A percentile compares a stretch with the other conserved stretches of the same genome.
These are phyloP conservation scores for Phaonia tiefii DNA, from an alignment of 2,888 invertebrate genomes.

Conservation along the genomic window DNA sequence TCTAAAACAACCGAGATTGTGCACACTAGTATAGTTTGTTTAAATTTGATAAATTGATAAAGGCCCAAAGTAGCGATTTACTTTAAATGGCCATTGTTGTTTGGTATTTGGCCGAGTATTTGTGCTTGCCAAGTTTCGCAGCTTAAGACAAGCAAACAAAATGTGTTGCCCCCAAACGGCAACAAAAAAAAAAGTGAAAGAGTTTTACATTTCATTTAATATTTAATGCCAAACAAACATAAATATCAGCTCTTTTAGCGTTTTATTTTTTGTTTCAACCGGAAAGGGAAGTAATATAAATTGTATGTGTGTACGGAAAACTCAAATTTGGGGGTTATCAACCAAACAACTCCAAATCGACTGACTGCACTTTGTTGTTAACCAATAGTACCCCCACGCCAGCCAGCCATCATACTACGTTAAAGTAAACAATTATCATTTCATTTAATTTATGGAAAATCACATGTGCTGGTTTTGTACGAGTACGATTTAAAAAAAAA, in stretches of 20 bases:
- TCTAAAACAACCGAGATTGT: too few relatives aligned
- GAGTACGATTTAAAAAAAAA: too few relatives aligned
- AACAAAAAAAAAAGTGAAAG: constrained; percentile 49
- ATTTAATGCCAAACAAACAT: neutral
- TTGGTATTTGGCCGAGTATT: constrained; percentile 34
- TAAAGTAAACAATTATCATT: neutral
- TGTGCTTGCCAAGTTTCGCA: constrained; percentile 39
- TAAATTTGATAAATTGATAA: constrained; percentile 11
- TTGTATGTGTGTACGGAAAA: constrained; percentile 1
- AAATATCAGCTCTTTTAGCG: constrained; percentile 1
- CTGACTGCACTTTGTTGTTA: too few relatives aligned
- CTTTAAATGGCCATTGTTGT: constrained; percentile 41
- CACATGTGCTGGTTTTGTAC: neutral
- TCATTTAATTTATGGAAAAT: constrained; percentile 23
- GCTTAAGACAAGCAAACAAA: too few relatives aligned
- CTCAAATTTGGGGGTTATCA: neutral
- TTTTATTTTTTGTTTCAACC: constrained; percentile 33
- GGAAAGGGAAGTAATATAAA: constrained; percentile 56
- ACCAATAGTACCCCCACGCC: too few relatives aligned
- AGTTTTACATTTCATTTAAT: constrained; percentile 47
- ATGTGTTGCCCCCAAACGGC: neutral
- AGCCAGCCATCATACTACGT: too few relatives aligned
- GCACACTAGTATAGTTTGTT: constrained; percentile 1
- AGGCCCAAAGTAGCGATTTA: constrained; percentile 15
- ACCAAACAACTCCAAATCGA: too few relatives aligned